Conservation (phyloP, 2,113 vertebrate genomes). For the Aspiorhynchus laticeps region DNA sequence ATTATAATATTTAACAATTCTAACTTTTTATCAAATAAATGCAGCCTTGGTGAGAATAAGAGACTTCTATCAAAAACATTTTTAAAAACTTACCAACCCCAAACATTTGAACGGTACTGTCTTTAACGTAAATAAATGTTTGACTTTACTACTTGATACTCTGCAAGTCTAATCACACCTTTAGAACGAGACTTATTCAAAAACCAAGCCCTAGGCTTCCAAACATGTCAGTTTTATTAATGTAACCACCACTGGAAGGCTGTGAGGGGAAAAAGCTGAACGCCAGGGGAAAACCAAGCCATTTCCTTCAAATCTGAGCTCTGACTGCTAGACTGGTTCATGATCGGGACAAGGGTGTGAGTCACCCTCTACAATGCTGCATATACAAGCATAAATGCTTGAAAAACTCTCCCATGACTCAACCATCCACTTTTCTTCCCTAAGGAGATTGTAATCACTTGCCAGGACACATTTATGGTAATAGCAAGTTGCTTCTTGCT, state of each 20-base stretch:
- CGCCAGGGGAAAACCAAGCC: slow-evolving; percentile 39
- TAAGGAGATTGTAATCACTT: slow-evolving; percentile 36
- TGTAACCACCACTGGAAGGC: not conserved
- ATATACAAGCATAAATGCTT: slow-evolving; percentile 40
- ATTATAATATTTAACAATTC: not conserved
- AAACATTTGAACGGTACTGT: not conserved
- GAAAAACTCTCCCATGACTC: slow-evolving; percentile 50
- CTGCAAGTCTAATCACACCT: not conserved
- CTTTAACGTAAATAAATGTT: not conserved
- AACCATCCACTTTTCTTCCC: slow-evolving; percentile 27
- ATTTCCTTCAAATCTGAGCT: slow-evolving; percentile 29
- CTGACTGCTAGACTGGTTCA: slow-evolving; percentile 37
- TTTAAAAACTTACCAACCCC: not conserved
- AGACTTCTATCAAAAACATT: not conserved
- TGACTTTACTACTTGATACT: slow-evolving; percentile 13
- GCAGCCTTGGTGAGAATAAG: not conserved
- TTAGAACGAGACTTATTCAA: not conserved
- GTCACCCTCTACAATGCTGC: slow-evolving; percentile 44
- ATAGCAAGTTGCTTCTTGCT: slow-evolving; percentile 32
- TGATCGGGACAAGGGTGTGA: slow-evolving; percentile 36
- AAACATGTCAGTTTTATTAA: slow-evolving; percentile 31
- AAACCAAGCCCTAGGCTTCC: not conserved
- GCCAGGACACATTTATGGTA: slow-evolving; percentile 53
- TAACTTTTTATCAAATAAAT: not conserved
- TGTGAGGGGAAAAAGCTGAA: slow-evolving; percentile 18